Evolutionary conservation across 1,140 invertebrate genomes (phyloP).

Genomic region (Holotrichia oblita): DNA sequence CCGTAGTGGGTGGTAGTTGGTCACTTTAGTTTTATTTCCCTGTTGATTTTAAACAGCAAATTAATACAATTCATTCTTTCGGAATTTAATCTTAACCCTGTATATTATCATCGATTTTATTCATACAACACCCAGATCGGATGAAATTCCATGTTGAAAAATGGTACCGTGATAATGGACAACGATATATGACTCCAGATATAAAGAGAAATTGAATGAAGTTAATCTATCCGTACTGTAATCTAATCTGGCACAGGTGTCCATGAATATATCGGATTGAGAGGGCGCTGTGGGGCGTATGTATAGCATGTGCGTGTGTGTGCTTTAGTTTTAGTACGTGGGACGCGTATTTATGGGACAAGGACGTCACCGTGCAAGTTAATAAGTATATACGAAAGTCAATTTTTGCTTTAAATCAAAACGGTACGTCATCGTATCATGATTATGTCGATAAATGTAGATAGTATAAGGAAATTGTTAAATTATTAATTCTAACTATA

Average conservation of each 20-base stretch:
- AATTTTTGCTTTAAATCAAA: constrained; percentile 8
- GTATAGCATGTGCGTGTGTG: neutral
- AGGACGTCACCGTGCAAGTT: constrained; percentile 27
- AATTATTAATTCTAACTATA: too few species aligned
- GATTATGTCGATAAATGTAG: neutral
- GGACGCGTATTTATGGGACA: constrained; percentile 33
- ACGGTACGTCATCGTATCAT: constrained; percentile 10
- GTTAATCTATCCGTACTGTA: constrained; percentile 21
- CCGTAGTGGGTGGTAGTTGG: too few species aligned
- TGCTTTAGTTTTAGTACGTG: constrained; percentile 17
- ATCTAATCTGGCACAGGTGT: constrained; percentile 31
- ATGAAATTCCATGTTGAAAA: constrained; percentile 19
- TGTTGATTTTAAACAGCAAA: too few species aligned
- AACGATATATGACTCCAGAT: constrained; percentile 15
- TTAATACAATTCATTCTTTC: too few species aligned
- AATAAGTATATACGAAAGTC: neutral
- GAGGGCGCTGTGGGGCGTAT: neutral
- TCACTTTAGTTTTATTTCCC: too few species aligned
- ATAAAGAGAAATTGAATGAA: constrained; percentile 17
- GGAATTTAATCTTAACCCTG: too few species aligned
- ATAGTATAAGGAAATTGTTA: too few species aligned
- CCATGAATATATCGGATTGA: constrained; percentile 27
- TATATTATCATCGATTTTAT: constrained; percentile 7
- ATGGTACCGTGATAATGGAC: constrained; percentile 21
- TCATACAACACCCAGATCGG: neutral